Percentiles rank a stretch among this genome's conserved stretches.
These are phyloP conservation scores for Polypedilum pembai DNA, from an alignment of 1,140 invertebrate species.

Conservation along the genomic window DNA sequence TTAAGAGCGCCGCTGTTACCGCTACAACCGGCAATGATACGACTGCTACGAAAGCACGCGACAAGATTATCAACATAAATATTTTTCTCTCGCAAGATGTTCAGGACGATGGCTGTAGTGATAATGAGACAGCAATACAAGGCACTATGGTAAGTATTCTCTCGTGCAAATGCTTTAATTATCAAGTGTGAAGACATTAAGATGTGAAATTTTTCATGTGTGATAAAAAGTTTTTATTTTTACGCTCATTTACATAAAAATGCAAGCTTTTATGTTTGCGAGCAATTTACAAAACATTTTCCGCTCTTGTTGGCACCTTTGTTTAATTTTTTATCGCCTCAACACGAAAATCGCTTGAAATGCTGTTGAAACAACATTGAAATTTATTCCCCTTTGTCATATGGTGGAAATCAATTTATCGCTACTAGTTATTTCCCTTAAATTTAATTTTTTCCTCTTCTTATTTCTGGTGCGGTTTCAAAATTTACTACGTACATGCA, in stretches of 20 bases:
- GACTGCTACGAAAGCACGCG: not conserved
- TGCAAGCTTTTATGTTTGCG: not conserved
- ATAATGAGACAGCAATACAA: not conserved
- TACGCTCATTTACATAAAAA: not conserved
- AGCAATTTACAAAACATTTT: not conserved
- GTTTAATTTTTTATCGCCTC: not conserved
- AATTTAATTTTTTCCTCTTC: not conserved
- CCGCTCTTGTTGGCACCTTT: not conserved
- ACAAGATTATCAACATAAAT: not conserved
- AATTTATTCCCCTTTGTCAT: not conserved
- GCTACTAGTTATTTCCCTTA: not conserved
- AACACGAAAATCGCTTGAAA: not conserved
- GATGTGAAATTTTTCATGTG: not conserved
- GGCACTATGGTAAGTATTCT: not conserved
- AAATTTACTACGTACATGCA: not conserved
- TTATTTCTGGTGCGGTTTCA: not conserved
- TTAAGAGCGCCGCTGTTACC: not conserved
- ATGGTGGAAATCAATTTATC: not conserved
- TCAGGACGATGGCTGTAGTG: constrained; percentile 1
- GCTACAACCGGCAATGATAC: not conserved
- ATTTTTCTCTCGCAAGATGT: not conserved
- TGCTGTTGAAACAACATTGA: not conserved
- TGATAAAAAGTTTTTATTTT: constrained; percentile 5
- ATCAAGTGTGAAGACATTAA: not conserved
- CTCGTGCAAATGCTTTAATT: not conserved